Conservation (phyloP, 2,888 invertebrate species). For the Didymodactylos carnosus region DNA sequence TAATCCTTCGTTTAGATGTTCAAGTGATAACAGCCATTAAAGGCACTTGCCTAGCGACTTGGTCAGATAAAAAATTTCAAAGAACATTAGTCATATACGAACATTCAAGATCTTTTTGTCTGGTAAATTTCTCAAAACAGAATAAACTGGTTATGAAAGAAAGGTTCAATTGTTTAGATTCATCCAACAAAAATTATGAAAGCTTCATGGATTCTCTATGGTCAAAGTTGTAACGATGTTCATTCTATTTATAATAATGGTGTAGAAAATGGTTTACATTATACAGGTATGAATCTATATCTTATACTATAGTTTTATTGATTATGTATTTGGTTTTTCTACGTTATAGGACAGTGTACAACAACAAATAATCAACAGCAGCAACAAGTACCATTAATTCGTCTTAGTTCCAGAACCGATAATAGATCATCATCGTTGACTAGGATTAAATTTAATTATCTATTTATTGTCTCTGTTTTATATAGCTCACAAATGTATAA, state of each 20-base stretch:
- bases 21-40: background rate
- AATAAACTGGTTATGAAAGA: background rate
- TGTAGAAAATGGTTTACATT: background rate
- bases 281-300: background rate
- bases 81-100: background rate
- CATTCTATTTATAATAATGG: background rate
- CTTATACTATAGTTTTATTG: no score
- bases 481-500: no score
- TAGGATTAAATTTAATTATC: no score
- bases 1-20: no score
- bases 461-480: no score
- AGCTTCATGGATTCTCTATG: background rate
- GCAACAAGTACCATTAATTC: no score
- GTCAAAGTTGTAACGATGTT: background rate
- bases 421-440: no score
- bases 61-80: background rate
- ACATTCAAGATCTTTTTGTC: background rate
- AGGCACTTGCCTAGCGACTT: background rate
- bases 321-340: no score
- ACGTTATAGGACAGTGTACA: no score
- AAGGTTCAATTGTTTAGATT: background rate
- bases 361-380: no score
- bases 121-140: background rate
- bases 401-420: no score
- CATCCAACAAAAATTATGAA: background rate